Evolutionary conservation across 1,140 invertebrate genomes (phyloP).

Genomic region (Drosophila pruinosa): DNA sequence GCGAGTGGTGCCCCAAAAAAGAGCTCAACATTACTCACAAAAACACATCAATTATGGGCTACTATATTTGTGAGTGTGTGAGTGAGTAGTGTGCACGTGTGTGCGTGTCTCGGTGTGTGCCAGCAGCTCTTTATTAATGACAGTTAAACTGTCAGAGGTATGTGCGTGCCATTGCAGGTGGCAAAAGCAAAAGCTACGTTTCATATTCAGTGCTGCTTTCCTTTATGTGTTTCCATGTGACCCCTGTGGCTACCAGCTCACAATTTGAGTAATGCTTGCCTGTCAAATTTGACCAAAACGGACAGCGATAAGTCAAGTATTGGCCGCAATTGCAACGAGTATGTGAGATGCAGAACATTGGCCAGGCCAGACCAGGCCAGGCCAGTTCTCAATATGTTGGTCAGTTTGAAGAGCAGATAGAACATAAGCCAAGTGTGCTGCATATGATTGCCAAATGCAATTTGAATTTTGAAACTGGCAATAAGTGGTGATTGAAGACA

Average conservation of each 20-base stretch:
- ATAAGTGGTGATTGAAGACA: neutral
- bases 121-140: conserved; percentile 72
- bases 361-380: neutral
- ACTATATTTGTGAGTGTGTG: conserved; percentile 35
- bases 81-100: conserved; percentile 17
- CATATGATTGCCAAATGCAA: neutral
- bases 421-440: neutral
- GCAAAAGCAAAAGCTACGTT: conserved; percentile 36
- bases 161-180: conserved; percentile 72
- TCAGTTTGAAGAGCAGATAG: neutral
- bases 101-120: conserved; percentile 13
- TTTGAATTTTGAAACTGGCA: neutral
- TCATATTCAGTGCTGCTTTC: conserved; percentile 2
- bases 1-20: conserved; percentile 49
- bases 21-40: conserved; percentile 73
- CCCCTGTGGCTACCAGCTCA: conserved; percentile 38
- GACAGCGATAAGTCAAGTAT: conserved; percentile 75
- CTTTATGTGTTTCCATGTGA: neutral
- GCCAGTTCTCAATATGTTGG: neutral
- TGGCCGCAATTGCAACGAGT: conserved; percentile 16
- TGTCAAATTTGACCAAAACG: conserved; percentile 67
- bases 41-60: conserved; percentile 75
- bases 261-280: conserved; percentile 67
- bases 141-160: conserved; percentile 78
- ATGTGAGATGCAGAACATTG: neutral